A percentile compares a stretch with the other conserved stretches of the same genome.
Conservation (phyloP, 2,888 invertebrate species). For the Chloroclystis v-ata region DNA sequence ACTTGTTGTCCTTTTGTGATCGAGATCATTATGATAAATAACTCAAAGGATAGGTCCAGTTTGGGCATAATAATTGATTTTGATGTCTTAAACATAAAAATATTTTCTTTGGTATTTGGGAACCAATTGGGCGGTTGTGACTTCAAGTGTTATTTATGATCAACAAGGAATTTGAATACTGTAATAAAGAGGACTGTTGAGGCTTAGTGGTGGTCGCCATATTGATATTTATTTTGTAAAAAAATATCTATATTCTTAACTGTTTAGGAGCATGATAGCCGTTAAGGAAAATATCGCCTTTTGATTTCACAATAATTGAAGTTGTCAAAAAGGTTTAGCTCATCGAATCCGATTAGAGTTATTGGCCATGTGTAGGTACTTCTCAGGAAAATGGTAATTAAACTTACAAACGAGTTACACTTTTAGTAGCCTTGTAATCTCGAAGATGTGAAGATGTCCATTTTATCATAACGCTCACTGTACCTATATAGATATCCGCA, state of each 20-base stretch:
- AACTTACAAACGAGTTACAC: too few relatives aligned
- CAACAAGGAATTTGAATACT: conserved; percentile 8
- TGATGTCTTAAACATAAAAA: conserved; percentile 74
- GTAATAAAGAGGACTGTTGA: conserved; percentile 1
- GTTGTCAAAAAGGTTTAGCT: too few relatives aligned
- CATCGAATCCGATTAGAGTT: too few relatives aligned
- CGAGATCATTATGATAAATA: conserved; percentile 76
- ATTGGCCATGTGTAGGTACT: too few relatives aligned
- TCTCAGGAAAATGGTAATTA: too few relatives aligned
- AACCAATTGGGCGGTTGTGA: conserved; percentile 35
- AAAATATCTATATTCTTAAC: not conserved
- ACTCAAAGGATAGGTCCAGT: conserved; percentile 69
- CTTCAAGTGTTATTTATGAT: conserved; percentile 26
- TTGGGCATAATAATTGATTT: conserved; percentile 74
- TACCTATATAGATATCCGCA: too few relatives aligned
- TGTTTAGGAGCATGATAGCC: too few relatives aligned
- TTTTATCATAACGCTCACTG: too few relatives aligned
- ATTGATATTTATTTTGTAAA: not conserved
- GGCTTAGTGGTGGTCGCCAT: conserved; percentile 1
- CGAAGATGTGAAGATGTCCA: too few relatives aligned
- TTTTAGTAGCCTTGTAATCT: too few relatives aligned
- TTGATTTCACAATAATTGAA: too few relatives aligned
- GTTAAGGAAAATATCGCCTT: too few relatives aligned
- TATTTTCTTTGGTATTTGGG: conserved; percentile 49
- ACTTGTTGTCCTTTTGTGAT: conserved; percentile 70